Conservation (phyloP, 2,113 vertebrate genomes). For the Pungitius pungitius region DNA sequence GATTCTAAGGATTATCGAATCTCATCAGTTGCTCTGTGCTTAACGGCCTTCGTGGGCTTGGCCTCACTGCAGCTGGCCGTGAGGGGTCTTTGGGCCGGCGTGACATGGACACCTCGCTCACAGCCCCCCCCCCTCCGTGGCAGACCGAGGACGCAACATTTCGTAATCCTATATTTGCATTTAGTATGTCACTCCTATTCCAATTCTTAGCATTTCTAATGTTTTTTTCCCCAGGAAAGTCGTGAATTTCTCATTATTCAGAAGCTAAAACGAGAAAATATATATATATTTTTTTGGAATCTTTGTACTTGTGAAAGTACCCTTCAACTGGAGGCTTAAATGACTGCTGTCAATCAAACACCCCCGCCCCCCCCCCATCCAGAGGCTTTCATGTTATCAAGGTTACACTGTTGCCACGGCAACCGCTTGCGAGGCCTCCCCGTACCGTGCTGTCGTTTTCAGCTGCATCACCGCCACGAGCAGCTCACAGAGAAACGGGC, state of each 20-base stretch:
- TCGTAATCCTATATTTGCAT: not conserved
- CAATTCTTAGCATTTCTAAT: not conserved
- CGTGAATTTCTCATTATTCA: not conserved
- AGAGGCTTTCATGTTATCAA: slow-evolving; percentile 32
- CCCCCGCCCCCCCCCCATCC: not conserved
- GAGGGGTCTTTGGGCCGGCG: slow-evolving; percentile 4
- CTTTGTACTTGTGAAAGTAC: not conserved
- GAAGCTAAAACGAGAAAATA: not conserved
- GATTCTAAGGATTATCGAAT: not conserved
- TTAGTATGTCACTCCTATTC: not conserved
- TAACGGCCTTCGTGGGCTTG: slow-evolving; percentile 11
- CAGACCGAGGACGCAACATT: too few species aligned
- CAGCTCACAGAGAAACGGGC: slow-evolving; percentile 8
- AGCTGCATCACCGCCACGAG: slow-evolving; percentile 33
- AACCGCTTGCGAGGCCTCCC: slow-evolving; percentile 47
- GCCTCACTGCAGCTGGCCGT: slow-evolving; percentile 7
- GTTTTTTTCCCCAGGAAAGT: not conserved
- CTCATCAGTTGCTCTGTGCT: not conserved
- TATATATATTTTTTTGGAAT: not conserved
- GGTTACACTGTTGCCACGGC: slow-evolving; percentile 53
- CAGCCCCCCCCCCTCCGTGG: too few species aligned
- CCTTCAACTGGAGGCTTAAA: not conserved
- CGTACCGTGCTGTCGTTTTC: not conserved
- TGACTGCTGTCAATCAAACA: not conserved
- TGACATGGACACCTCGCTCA: not conserved